phyloP scores from a whole-genome alignment of 2,113 vertebrate genomes.

The Lophura nycthemera region DNA sequence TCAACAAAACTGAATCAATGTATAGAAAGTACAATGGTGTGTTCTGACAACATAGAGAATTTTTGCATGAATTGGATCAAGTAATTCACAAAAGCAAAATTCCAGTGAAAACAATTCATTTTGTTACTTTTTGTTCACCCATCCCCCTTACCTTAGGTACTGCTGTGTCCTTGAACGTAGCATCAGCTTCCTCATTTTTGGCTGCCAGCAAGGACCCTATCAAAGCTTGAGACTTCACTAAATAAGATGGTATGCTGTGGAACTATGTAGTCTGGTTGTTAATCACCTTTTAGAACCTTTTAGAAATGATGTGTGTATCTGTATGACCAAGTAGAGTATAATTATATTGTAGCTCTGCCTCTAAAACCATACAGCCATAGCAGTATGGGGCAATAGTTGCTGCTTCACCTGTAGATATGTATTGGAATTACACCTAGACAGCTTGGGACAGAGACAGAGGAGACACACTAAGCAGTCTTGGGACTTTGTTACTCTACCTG shows the following conservation, averaged over 20 bases:
- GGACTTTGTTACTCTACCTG: background rate
- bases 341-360: background rate
- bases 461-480: background rate
- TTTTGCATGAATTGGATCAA: background rate
- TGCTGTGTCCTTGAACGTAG: background rate
- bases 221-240: background rate
- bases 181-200: background rate
- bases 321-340: background rate
- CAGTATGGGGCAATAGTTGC: background rate
- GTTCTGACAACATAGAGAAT: background rate
- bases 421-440: rapidly evolving
- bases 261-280: background rate
- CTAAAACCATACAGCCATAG: background rate
- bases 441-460: background rate
- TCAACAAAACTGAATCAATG: background rate
- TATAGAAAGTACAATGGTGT: background rate
- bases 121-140: background rate
- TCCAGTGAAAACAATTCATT: background rate
- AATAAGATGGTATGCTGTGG: background rate
- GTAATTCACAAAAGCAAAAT: background rate
- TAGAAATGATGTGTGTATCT: background rate
- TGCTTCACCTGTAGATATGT: background rate
- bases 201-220: background rate
- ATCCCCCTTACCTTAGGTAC: background rate
- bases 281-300: background rate